phyloP scores from a whole-genome alignment of 1,140 invertebrate genomes.

The Chrysopa pallens region DNA sequence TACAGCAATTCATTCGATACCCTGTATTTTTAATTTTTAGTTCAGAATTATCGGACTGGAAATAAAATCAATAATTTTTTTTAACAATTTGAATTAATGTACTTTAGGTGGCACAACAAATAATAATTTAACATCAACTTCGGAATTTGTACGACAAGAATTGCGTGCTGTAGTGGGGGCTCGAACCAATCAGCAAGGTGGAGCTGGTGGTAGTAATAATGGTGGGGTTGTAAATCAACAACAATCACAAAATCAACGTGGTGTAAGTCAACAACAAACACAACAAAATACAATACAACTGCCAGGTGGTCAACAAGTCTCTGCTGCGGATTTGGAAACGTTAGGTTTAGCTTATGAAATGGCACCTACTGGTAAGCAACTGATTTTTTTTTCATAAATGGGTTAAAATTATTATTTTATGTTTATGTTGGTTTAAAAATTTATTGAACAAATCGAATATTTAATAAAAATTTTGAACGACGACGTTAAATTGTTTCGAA shows the following conservation, averaged over 20 bases:
- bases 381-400: too few relatives aligned
- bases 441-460: too few relatives aligned
- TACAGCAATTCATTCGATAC: too few relatives aligned
- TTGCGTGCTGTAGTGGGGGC: slow-evolving; percentile 70
- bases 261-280: slow-evolving; percentile 5
- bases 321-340: slow-evolving; percentile 38
- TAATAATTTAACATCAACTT: slow-evolving; percentile 23
- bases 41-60: too few relatives aligned
- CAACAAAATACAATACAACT: slow-evolving; percentile 10
- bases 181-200: slow-evolving; percentile 46
- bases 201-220: slow-evolving; percentile 5
- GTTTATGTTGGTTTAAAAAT: too few relatives aligned
- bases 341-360: slow-evolving; percentile 50
- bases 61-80: too few relatives aligned
- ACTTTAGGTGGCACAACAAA: slow-evolving; percentile 11
- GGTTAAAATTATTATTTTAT: too few relatives aligned
- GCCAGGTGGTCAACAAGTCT: slow-evolving; percentile 4
- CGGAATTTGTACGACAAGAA: slow-evolving; percentile 78
- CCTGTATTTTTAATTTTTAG: too few relatives aligned
- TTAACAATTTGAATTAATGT: too few relatives aligned
- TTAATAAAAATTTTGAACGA: too few relatives aligned
- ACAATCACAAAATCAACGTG: slow-evolving; percentile 4
- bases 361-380: slow-evolving; percentile 33
- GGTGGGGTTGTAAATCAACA: slow-evolving; percentile 16
- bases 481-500: too few relatives aligned